Conservation (phyloP, 2,888 invertebrate species). For the Ceriagrion tenellum region DNA sequence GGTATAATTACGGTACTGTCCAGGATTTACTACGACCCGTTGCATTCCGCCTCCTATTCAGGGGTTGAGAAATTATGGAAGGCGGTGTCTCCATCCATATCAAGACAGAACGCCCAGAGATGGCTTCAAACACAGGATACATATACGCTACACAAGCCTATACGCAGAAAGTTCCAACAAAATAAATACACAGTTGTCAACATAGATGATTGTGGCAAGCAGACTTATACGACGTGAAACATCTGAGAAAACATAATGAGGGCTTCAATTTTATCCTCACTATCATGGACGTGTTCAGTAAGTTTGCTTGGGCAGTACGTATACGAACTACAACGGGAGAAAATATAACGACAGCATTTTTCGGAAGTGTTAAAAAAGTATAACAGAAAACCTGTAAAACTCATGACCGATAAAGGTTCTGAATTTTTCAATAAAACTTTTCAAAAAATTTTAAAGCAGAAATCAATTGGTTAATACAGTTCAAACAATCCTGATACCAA, state of each 20-base stretch:
- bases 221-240: too few relatives aligned
- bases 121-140: slow-evolving; percentile 70
- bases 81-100: neutral
- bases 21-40: too few relatives aligned
- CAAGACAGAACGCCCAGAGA: neutral
- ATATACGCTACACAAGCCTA: slow-evolving; percentile 67
- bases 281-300: too few relatives aligned
- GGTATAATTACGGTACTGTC: neutral
- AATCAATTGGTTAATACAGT: slow-evolving; percentile 20
- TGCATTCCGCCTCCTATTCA: too few relatives aligned
- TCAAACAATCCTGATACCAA: slow-evolving; percentile 67
- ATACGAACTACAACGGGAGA: too few relatives aligned
- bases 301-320: too few relatives aligned
- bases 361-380: neutral
- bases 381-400: neutral
- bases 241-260: too few relatives aligned
- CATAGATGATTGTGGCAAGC: slow-evolving; percentile 71
- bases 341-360: too few relatives aligned
- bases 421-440: slow-evolving; percentile 50
- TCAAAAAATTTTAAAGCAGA: neutral
- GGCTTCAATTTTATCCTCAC: too few relatives aligned
- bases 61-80: too few relatives aligned
- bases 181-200: slow-evolving; percentile 70
- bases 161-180: slow-evolving; percentile 60
- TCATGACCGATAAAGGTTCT: slow-evolving; percentile 11